These are phyloP conservation scores for Lepidurus packardi DNA, from an alignment of 1,140 invertebrate species.

Conservation along the genomic window DNA sequence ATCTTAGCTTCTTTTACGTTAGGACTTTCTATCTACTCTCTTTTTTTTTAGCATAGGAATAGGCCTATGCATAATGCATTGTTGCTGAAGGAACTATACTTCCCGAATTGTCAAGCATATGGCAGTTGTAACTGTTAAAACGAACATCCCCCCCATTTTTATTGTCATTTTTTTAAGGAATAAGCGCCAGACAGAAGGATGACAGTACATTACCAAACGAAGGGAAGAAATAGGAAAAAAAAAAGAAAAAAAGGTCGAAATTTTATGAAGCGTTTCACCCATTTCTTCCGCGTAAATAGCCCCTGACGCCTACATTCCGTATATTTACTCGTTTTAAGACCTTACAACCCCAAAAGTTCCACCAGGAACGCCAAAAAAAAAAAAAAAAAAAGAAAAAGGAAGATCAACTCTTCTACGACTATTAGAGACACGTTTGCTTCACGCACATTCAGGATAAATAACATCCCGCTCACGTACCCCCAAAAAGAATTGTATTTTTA, in stretches of 20 bases:
- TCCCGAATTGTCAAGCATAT: not conserved
- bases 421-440: no score
- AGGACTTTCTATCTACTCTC: no score
- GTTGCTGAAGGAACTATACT: not conserved
- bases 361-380: not conserved
- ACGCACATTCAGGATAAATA: no score
- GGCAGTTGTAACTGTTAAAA: constrained; percentile 14
- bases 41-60: not conserved
- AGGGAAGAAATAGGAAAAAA: not conserved
- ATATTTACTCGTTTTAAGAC: not conserved
- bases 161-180: not conserved
- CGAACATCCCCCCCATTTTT: not conserved
- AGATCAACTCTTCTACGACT: no score
- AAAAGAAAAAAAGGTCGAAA: not conserved
- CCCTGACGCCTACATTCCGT: not conserved
- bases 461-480: no score
- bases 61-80: constrained; percentile 5
- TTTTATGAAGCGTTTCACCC: constrained; percentile 19
- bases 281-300: constrained; percentile 15
- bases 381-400: no score
- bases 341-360: no score
- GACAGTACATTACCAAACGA: no score
- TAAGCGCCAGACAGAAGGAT: not conserved
- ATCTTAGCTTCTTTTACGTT: no score
- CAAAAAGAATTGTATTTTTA: no score